Conservation (phyloP, 2,113 vertebrate species). For the Rutilus rutilus region DNA sequence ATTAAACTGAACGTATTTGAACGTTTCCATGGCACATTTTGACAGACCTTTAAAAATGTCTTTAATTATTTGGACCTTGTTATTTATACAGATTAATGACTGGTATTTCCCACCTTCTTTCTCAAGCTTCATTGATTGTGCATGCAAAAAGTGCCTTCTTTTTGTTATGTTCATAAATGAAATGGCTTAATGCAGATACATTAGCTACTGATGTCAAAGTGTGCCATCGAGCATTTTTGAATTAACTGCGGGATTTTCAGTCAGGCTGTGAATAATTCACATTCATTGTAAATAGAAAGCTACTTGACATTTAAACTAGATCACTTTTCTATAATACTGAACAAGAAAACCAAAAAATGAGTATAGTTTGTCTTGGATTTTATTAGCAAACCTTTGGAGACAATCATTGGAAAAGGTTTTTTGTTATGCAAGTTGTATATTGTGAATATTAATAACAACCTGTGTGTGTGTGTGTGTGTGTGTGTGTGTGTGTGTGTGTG, state of each 20-base stretch:
- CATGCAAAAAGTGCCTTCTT: constrained; percentile 71
- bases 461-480: neutral
- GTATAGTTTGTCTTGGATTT: neutral
- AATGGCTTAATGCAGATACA: constrained; percentile 30
- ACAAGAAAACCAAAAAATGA: neutral
- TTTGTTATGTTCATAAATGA: constrained; percentile 65
- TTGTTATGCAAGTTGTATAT: constrained; percentile 59
- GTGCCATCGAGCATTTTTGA: constrained; percentile 33
- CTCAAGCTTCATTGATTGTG: constrained; percentile 3
- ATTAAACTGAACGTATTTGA: neutral
- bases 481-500: too few relatives aligned
- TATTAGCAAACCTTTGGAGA: constrained; percentile 59
- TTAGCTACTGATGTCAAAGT: constrained; percentile 24
- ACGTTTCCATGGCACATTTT: constrained; percentile 25
- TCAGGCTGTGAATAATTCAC: constrained; percentile 58
- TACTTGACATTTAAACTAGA: constrained; percentile 12
- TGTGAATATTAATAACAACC: constrained; percentile 52
- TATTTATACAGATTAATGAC: constrained; percentile 77
- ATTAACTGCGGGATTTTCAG: constrained; percentile 9
- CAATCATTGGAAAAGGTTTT: constrained; percentile 43
- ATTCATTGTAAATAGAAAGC: constrained; percentile 55
- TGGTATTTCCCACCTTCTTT: constrained; percentile 61
- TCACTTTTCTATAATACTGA: neutral
- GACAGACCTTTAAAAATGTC: constrained; percentile 65
- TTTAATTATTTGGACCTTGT: constrained; percentile 71